Conservation (phyloP, 2,888 invertebrate species). For the Andrena praecox region DNA sequence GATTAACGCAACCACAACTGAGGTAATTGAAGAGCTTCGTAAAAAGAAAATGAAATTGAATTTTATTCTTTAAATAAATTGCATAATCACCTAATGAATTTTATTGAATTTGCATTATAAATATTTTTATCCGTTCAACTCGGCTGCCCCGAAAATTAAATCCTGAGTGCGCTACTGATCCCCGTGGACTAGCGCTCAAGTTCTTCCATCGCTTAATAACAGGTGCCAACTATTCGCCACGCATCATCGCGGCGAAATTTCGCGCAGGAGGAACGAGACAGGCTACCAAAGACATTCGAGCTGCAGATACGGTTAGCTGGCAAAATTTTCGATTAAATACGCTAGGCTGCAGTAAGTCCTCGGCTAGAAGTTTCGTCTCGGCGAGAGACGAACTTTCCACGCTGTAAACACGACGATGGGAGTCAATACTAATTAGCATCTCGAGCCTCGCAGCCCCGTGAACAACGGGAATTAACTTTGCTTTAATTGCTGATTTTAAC, state of each 20-base stretch:
- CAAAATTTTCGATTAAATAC: slow-evolving; percentile 67
- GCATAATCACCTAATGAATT: too few species aligned
- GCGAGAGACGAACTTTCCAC: slow-evolving; percentile 50
- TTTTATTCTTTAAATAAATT: too few species aligned
- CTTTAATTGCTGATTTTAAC: slow-evolving; percentile 70
- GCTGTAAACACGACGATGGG: slow-evolving; percentile 68
- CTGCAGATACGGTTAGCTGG: slow-evolving; percentile 20
- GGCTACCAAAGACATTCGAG: slow-evolving; percentile 10
- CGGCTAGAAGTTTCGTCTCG: slow-evolving; percentile 38
- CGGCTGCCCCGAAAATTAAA: too few species aligned
- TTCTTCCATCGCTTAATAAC: slow-evolving; percentile 8
- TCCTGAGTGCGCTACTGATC: too few species aligned
- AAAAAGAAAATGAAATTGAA: too few species aligned
- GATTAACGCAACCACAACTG: too few species aligned
- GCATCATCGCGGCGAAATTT: slow-evolving; percentile 23
- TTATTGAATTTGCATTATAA: too few species aligned
- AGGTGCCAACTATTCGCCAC: slow-evolving; percentile 30
- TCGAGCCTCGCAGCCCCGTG: slow-evolving; percentile 51
- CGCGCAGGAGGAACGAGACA: background rate
- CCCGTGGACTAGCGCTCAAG: background rate
- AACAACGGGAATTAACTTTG: slow-evolving; percentile 73
- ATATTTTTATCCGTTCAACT: too few species aligned
- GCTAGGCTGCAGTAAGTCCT: slow-evolving; percentile 28
- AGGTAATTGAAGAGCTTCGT: too few species aligned
- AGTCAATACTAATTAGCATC: slow-evolving; percentile 75